Evolutionary conservation across 2,113 vertebrate genomes (phyloP), one percentile per base, ranked within the genome.

Genomic region (Actenoides lindsayi): DNA sequence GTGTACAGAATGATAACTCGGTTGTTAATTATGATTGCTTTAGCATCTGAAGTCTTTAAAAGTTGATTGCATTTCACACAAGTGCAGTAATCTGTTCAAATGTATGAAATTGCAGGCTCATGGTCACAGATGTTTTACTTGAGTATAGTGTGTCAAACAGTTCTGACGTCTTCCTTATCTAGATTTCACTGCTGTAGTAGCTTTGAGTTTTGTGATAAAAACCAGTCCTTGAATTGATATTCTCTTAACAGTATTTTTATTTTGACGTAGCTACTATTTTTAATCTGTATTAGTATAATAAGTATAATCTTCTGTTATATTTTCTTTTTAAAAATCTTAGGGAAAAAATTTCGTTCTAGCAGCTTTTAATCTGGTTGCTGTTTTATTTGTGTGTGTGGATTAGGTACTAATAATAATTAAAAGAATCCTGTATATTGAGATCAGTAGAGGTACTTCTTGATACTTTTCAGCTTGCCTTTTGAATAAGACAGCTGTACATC

Each of bases 101-200:
- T 67, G 53, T 64, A 42, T 39, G 53, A 74, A 77, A 91, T 89
- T 86, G 56, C 85, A 83, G 56, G 64, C 48, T 75, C 30, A 1
- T 86, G 64, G 56, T 39, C 56, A 70, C 85, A 88, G 85, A 88
- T 94, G 93, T 83, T 95, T 86, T 71, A 67, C 74, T 93, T 92
- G 53, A 63, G 64, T 83, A 54, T 42, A 78, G 37, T 31, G 33
- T 63, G 19, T 53, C 17, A 11, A 90, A 54, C 7, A 37, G 11
- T 54, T 93, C 63, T 86, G 64, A 83, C 71, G 28, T 54, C 59
- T 54, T 85, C 33, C 42, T 76, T 80, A 37, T 39, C 41, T 20
- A 50, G n/a, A 76, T 69, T 90, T 83, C 50, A 85, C 16, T 31
- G 27, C 39, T 73, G 3, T 39, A 14, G 33, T 35, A 69, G 24